Conservation (phyloP, 2,113 vertebrate species). For the Syngnathus scovelli region DNA sequence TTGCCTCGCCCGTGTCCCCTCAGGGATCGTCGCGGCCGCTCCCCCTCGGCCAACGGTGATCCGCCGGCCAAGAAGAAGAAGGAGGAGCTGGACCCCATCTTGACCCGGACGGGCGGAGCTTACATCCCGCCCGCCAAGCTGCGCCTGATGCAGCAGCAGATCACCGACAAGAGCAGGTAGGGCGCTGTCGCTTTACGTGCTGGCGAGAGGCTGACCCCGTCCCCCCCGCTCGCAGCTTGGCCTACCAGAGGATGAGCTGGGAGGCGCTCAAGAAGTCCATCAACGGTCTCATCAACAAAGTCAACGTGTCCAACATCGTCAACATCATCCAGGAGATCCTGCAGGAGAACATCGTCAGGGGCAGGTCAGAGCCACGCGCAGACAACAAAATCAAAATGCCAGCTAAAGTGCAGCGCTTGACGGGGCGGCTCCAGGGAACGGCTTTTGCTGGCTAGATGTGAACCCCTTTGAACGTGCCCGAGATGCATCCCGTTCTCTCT, state of each 20-base stretch:
- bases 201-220: not conserved
- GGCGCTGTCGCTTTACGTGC: not conserved
- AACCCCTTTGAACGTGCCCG: too few relatives aligned
- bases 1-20: too few relatives aligned
- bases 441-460: too few relatives aligned
- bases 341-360: constrained; percentile 95
- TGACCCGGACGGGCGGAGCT: constrained; percentile 91
- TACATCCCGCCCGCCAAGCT: constrained; percentile 97
- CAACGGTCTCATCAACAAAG: constrained; percentile 98
- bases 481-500: too few relatives aligned
- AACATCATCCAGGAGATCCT: constrained; percentile 96
- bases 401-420: too few relatives aligned
- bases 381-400: too few relatives aligned
- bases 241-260: constrained; percentile 99
- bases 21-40: constrained; percentile 70
- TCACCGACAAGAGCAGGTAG: constrained; percentile 94
- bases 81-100: constrained; percentile 88
- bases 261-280: constrained; percentile 98
- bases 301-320: constrained; percentile 94
- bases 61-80: constrained; percentile 86
- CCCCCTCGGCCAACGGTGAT: constrained; percentile 62
- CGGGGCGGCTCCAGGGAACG: too few relatives aligned
- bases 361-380: constrained; percentile 73
- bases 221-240: constrained; percentile 74
- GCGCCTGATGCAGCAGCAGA: constrained; percentile 96